Percentiles rank a stretch among this genome's conserved stretches.
Evolutionary conservation across 2,797 vertebrate species (phyloP).

Genomic region (Mormyrops boulengeri): DNA sequence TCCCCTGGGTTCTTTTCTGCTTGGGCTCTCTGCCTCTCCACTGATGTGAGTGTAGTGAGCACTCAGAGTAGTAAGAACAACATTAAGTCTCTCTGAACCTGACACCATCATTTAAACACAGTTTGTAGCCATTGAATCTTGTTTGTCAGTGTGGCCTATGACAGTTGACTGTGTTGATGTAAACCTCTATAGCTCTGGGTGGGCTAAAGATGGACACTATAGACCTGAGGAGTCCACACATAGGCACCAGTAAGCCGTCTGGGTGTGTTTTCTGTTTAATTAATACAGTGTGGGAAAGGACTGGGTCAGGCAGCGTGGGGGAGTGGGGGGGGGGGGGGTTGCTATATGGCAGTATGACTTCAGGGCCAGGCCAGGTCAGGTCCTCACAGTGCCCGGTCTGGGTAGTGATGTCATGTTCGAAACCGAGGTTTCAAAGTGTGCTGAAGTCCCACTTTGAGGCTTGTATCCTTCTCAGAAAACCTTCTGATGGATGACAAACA

Average conservation of each 20-base stretch:
- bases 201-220: background rate
- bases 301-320: no score
- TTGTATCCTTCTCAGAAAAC: background rate
- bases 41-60: background rate
- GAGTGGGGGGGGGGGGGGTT: no score
- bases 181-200: background rate
- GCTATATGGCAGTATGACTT: background rate
- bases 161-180: background rate
- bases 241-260: background rate
- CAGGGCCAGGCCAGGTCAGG: no score
- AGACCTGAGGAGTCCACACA: background rate
- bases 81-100: background rate
- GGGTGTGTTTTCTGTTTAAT: background rate
- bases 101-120: background rate
- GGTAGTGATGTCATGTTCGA: no score
- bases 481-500: background rate
- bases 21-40: background rate
- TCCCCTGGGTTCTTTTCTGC: background rate
- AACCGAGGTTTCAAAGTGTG: background rate
- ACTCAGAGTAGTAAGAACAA: background rate
- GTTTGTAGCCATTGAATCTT: background rate
- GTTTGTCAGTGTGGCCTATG: background rate
- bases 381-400: no score
- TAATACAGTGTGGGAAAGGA: no score
- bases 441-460: background rate